These are phyloP conservation scores for Leistus spinibarbis DNA, from an alignment of 2,888 invertebrate species.

Conservation along the genomic window DNA sequence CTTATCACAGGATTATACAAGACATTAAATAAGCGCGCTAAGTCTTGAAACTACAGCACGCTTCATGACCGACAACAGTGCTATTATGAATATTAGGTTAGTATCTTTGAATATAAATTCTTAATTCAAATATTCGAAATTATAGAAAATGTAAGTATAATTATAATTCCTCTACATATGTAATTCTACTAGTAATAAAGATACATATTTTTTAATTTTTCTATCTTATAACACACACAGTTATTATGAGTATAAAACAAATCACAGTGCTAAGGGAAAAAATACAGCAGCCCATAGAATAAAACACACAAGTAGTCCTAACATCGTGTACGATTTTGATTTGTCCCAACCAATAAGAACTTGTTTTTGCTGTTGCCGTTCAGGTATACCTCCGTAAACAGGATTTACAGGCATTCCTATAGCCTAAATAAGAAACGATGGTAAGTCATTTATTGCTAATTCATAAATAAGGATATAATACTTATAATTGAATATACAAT, in stretches of 20 bases:
- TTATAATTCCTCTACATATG: too few relatives aligned
- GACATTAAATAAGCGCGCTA: too few relatives aligned
- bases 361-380: slow-evolving; percentile 41
- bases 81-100: too few relatives aligned
- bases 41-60: too few relatives aligned
- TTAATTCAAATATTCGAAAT: too few relatives aligned
- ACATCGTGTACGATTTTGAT: slow-evolving; percentile 55
- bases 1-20: not conserved
- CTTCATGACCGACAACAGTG: too few relatives aligned
- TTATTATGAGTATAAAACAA: not conserved
- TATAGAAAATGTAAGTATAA: too few relatives aligned
- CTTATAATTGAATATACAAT: too few relatives aligned
- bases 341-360: slow-evolving; percentile 59
- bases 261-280: slow-evolving; percentile 52
- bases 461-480: not conserved
- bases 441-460: not conserved
- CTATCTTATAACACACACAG: too few relatives aligned
- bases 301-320: slow-evolving; percentile 54
- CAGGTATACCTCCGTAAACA: slow-evolving; percentile 16
- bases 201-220: too few relatives aligned
- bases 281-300: slow-evolving; percentile 59
- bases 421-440: not conserved
- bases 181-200: too few relatives aligned
- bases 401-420: slow-evolving; percentile 33
- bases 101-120: too few relatives aligned